These are phyloP conservation scores for Achroia grisella DNA, from an alignment of 1,140 invertebrate genomes.

Conservation along the genomic window DNA sequence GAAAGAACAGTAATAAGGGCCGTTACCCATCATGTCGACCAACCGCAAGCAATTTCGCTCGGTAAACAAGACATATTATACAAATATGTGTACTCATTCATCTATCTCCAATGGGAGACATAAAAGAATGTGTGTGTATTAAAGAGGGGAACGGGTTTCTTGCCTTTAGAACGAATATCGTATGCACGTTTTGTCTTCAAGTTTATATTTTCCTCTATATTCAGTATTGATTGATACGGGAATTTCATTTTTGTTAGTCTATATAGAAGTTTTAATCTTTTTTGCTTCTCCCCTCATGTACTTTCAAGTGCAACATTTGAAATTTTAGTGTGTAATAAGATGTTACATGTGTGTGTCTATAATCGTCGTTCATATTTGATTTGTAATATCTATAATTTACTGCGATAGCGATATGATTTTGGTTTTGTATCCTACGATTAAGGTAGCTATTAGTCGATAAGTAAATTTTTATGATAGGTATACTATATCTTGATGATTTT, in stretches of 20 bases:
- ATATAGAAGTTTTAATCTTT: too few species aligned
- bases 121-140: constrained; percentile 69
- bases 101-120: constrained; percentile 67
- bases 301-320: neutral
- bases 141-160: constrained; percentile 55
- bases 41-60: constrained; percentile 59
- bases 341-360: too few species aligned
- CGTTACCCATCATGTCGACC: constrained; percentile 36
- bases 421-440: too few species aligned
- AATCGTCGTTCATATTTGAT: too few species aligned
- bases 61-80: constrained; percentile 64
- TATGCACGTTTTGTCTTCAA: constrained; percentile 26
- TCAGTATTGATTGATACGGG: constrained; percentile 1
- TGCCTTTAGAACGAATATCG: constrained; percentile 41
- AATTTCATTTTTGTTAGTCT: neutral
- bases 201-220: constrained; percentile 18
- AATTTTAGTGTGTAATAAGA: too few species aligned
- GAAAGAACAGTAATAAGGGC: constrained; percentile 41
- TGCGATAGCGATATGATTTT: too few species aligned
- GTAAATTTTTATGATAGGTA: too few species aligned
- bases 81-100: constrained; percentile 68
- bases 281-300: neutral
- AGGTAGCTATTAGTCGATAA: too few species aligned
- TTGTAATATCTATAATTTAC: too few species aligned
- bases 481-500: too few species aligned